Evolutionary conservation across 2,888 invertebrate species (phyloP), one percentile per base, ranked within the genome.

Genomic region (Coleophora deauratella): DNA sequence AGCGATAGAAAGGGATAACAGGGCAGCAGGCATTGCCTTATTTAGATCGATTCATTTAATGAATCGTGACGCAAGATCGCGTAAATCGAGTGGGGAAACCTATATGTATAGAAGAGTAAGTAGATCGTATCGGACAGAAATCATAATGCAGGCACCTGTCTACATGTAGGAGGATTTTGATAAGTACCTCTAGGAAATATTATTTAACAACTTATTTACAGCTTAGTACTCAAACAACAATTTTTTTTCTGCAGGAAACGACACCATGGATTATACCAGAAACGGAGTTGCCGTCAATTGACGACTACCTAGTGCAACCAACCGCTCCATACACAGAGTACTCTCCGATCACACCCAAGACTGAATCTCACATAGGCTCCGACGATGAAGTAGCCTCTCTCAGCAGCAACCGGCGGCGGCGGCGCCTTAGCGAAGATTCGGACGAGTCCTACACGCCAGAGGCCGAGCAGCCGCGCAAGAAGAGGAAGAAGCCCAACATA

Each of bases 381-480:
- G 85, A 85, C 35, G 82, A 82, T 3, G 79, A 80, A 46, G 45
- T 47, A 33, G 69, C 65, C 51, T 57, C 66, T 8, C 57, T 53
- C 38, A 42, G 54, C 35, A 66, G 60, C 41, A 71, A 64, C 49
- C 69, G 67, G 50, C 70, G 66, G 46, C 69, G 67, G 43, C 67
- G 52, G 37, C 64, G 55, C 38, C 59, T 70, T 49, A 84, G 82
- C 51, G 82, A 82, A 51, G 85, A 85, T 51, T 84, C 84, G 3
- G 86, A 86, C 57, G 76, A 67, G 49, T 71, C 75, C 0, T 86
- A 86, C 53, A 73, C 68, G 27, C 86, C 86, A 8, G 67, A 74
- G 45, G 49, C 56, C 10, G 74, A 74, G 51, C 59, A 65, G 40
- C 57, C 72, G 30, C 57, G 72, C 14, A 66, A 71, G 35, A 79